Conservation (phyloP, 1,140 invertebrate species). For the Oryctes rhinoceros region DNA sequence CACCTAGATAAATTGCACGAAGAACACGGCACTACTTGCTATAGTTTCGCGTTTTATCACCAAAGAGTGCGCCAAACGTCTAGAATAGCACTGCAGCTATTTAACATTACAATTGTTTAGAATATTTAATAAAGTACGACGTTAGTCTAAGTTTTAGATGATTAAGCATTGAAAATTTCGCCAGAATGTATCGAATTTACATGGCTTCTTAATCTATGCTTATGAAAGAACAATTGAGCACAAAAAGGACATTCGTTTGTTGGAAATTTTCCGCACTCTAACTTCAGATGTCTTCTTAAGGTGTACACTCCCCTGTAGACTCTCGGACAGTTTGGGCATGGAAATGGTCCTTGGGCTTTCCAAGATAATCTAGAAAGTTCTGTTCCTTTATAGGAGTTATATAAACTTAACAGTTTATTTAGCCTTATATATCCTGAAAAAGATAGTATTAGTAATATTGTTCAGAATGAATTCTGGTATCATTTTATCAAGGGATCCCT, state of each 20-base stretch:
- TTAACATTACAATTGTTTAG: no score
- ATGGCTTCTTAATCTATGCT: conserved; percentile 63
- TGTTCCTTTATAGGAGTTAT: conserved; percentile 1
- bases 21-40: neutral
- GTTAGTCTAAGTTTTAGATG: neutral
- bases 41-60: neutral
- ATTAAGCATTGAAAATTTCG: neutral
- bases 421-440: conserved; percentile 30
- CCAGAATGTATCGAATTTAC: conserved; percentile 57
- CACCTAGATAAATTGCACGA: neutral
- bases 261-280: conserved; percentile 66
- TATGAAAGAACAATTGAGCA: conserved; percentile 64
- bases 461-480: neutral
- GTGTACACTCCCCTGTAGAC: conserved; percentile 62
- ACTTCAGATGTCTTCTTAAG: conserved; percentile 63
- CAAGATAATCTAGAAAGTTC: conserved; percentile 7
- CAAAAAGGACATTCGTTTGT: conserved; percentile 63
- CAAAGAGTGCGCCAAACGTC: neutral
- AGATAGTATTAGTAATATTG: neutral
- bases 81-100: no score
- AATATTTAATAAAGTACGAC: no score
- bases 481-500: neutral
- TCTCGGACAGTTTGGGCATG: conserved; percentile 56
- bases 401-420: conserved; percentile 19
- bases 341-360: conserved; percentile 11